These are phyloP conservation scores for Druceiella hillmani DNA, from an alignment of 2,888 invertebrate species.

Conservation along the genomic window DNA sequence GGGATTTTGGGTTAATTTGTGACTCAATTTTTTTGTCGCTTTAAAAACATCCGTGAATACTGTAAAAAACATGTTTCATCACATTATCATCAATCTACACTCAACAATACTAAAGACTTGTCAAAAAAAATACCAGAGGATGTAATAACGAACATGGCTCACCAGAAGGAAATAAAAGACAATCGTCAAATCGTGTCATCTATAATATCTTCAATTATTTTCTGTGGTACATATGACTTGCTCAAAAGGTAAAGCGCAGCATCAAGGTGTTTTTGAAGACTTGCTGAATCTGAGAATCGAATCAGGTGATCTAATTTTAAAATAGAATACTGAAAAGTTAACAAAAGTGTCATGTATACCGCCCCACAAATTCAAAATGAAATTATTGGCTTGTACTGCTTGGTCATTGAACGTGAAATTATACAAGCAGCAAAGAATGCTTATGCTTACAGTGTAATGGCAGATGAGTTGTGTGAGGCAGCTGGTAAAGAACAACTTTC, in stretches of 20 bases:
- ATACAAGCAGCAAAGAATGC: too few species aligned
- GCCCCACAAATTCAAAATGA: too few species aligned
- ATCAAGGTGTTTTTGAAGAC: too few species aligned
- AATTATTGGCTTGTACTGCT: too few species aligned
- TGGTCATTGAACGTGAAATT: too few species aligned
- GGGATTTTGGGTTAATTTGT: constrained; percentile 10
- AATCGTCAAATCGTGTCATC: constrained; percentile 10
- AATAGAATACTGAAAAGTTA: too few species aligned
- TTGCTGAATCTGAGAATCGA: too few species aligned
- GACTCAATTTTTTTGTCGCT: constrained; percentile 6
- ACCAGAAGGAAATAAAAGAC: constrained; percentile 10
- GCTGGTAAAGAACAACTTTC: too few species aligned
- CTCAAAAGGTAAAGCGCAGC: too few species aligned
- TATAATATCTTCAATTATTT: constrained; percentile 12
- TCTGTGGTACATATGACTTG: constrained; percentile 11
- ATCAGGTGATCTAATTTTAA: too few species aligned
- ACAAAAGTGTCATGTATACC: constrained; percentile 8
- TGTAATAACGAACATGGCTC: constrained; percentile 13
- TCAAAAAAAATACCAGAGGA: constrained; percentile 10
- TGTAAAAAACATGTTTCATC: constrained; percentile 9
- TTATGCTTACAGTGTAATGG: too few species aligned
- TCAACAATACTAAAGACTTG: constrained; percentile 7
- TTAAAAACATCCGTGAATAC: constrained; percentile 11
- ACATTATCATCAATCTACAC: constrained; percentile 8
- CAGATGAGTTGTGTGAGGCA: too few species aligned